Evolutionary conservation across 2,113 vertebrate genomes (phyloP).

Genomic region (Brevimyrus niger): DNA sequence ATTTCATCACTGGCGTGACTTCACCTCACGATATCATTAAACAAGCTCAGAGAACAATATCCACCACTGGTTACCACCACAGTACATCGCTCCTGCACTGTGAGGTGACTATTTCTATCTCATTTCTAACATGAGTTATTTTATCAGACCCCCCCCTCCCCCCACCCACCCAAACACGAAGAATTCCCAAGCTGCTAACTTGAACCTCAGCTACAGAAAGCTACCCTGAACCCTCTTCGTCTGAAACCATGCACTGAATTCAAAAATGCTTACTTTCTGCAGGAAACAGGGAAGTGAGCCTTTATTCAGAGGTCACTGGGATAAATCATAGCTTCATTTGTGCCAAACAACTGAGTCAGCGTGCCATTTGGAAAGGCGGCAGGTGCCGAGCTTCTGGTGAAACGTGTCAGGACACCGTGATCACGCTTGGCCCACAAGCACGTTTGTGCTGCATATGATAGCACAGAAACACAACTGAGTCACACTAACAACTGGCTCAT

Average conservation of each 20-base stretch:
- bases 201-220: not conserved
- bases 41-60: not conserved
- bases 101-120: not conserved
- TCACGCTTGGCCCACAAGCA: not conserved
- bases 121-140: not conserved
- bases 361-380: not conserved
- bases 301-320: not conserved
- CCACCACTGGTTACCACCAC: not conserved
- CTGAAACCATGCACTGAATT: not conserved
- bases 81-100: not conserved
- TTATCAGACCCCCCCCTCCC: not conserved
- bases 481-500: not conserved
- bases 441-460: not conserved
- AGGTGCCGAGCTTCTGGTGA: not conserved
- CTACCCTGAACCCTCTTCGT: not conserved
- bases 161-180: not conserved
- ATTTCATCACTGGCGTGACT: not conserved
- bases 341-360: not conserved
- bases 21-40: not conserved
- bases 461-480: not conserved
- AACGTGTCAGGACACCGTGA: not conserved
- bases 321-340: not conserved
- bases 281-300: not conserved
- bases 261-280: not conserved
- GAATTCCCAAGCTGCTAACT: not conserved